These are phyloP conservation scores for Pogonocichla stellata DNA, from an alignment of 2,113 vertebrate genomes.

Conservation along the genomic window DNA sequence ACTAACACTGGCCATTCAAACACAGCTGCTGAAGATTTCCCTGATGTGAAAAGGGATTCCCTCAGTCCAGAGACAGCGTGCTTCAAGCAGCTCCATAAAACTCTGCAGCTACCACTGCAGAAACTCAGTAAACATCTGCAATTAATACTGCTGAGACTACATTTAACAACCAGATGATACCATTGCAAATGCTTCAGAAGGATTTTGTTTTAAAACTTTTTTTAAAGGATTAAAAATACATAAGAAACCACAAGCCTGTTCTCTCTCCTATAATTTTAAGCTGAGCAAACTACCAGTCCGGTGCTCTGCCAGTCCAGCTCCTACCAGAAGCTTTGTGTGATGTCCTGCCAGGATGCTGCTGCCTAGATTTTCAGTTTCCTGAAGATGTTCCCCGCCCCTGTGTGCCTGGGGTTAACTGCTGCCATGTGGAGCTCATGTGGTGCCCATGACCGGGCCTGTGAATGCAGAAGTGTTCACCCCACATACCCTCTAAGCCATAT, in stretches of 20 bases:
- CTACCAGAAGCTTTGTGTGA: constrained; percentile 16
- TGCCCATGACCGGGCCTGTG: background rate
- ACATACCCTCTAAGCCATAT: background rate
- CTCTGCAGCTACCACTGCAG: background rate
- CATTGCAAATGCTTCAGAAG: background rate
- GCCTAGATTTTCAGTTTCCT: background rate
- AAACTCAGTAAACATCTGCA: background rate
- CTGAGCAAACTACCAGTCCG: background rate
- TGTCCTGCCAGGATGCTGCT: constrained; percentile 39
- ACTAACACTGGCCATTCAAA: background rate
- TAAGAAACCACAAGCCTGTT: constrained; percentile 3
- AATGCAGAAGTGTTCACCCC: background rate
- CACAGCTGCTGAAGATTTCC: background rate
- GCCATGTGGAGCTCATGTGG: background rate
- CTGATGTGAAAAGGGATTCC: background rate
- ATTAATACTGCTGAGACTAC: background rate
- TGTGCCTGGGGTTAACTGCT: background rate
- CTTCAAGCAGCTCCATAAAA: background rate
- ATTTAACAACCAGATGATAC: background rate
- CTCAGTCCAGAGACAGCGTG: background rate
- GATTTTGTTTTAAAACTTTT: background rate
- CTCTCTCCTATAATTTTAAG: constrained; percentile 35
- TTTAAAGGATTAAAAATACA: background rate
- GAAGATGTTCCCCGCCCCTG: background rate
- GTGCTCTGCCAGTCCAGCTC: background rate